phyloP scores from a whole-genome alignment of 2,888 invertebrate genomes.

The Hecatera dysodea region DNA sequence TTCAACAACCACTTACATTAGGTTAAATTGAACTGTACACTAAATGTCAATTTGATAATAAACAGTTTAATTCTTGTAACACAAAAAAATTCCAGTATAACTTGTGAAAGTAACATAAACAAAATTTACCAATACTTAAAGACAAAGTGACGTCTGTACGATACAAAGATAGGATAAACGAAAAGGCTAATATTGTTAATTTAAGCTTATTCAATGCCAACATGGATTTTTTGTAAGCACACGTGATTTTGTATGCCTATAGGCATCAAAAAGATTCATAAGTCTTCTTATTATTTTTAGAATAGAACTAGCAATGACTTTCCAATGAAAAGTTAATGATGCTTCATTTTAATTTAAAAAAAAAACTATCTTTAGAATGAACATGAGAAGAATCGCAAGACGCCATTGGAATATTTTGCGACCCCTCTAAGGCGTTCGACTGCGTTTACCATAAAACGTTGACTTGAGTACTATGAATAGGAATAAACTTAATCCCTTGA shows the following conservation, averaged over 20 bases:
- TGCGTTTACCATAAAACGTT: too few relatives aligned
- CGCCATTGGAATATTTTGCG: too few relatives aligned
- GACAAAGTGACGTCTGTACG: neutral
- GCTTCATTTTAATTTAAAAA: too few relatives aligned
- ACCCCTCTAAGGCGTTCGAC: too few relatives aligned
- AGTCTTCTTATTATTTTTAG: neutral
- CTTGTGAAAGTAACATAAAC: slow-evolving; percentile 38
- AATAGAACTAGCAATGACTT: neutral
- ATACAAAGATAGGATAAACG: neutral
- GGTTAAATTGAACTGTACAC: slow-evolving; percentile 41
- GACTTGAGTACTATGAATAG: too few relatives aligned
- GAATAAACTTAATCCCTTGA: too few relatives aligned
- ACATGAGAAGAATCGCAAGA: too few relatives aligned
- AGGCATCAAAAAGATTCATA: neutral
- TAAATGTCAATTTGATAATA: slow-evolving; percentile 40
- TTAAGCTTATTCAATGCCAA: slow-evolving; percentile 16
- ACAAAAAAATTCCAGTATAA: slow-evolving; percentile 10
- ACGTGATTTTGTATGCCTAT: neutral
- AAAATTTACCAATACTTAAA: slow-evolving; percentile 13
- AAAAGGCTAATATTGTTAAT: slow-evolving; percentile 32
- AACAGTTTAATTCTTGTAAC: slow-evolving; percentile 31
- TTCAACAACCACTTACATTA: slow-evolving; percentile 45
- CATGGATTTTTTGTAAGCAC: slow-evolving; percentile 2
- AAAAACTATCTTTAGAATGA: too few relatives aligned
- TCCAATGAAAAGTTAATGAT: too few relatives aligned